These are phyloP conservation scores for Delia radicum DNA, from an alignment of 1,140 invertebrate genomes.

Conservation along the genomic window DNA sequence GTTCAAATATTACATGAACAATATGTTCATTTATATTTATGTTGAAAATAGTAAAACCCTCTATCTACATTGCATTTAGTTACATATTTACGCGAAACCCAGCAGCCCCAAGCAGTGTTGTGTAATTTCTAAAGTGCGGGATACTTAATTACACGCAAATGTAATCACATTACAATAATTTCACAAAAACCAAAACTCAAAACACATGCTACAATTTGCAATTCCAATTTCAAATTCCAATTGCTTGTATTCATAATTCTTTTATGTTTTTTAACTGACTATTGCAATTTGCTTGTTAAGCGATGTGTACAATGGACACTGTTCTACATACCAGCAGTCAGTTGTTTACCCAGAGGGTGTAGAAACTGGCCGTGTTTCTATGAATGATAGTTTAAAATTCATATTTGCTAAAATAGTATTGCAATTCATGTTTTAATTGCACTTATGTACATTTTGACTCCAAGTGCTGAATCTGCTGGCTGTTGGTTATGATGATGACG, in stretches of 20 bases:
- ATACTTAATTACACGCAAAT: slow-evolving; percentile 2
- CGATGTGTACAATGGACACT: too few species aligned
- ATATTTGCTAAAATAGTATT: too few species aligned
- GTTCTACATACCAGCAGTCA: too few species aligned
- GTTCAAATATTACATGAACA: not conserved
- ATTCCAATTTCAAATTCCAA: not conserved
- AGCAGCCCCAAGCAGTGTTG: not conserved
- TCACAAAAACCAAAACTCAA: not conserved
- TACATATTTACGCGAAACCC: not conserved
- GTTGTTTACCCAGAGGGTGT: too few species aligned
- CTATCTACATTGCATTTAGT: not conserved
- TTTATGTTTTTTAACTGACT: not conserved
- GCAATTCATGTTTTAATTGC: too few species aligned
- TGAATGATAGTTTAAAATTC: too few species aligned
- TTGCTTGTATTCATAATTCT: not conserved
- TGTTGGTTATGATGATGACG: too few species aligned
- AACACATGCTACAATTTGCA: not conserved
- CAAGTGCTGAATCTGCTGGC: too few species aligned
- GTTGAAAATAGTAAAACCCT: not conserved
- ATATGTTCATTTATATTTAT: not conserved
- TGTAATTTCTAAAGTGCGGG: not conserved
- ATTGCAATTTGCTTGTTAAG: not conserved
- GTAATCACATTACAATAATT: slow-evolving; percentile 16
- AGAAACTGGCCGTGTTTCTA: too few species aligned
- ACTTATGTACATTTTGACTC: too few species aligned